phyloP scores from a whole-genome alignment of 2,888 invertebrate genomes.

The Calameuta idolon region DNA sequence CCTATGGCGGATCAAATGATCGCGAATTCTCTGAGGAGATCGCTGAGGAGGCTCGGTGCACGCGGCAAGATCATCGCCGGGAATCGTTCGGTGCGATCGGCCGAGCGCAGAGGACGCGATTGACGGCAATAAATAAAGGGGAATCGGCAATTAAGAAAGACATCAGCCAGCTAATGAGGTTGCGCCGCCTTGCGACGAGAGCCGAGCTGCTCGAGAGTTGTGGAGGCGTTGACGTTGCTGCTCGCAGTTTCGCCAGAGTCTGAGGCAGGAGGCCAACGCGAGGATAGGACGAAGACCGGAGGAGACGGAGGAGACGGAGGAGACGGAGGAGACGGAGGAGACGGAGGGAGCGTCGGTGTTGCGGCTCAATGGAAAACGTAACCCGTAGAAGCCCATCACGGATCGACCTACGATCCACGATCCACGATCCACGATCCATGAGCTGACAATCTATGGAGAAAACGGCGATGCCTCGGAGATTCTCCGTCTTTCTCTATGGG shows the following conservation, averaged over 20 bases:
- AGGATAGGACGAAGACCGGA: no score
- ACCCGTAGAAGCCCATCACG: constrained; percentile 5
- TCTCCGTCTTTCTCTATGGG: neutral
- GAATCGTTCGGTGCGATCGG: neutral
- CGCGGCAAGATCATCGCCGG: neutral
- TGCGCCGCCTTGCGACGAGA: constrained; percentile 40
- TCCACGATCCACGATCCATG: constrained; percentile 1
- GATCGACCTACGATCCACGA: constrained; percentile 7
- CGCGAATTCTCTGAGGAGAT: constrained; percentile 5
- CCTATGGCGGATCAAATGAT: neutral
- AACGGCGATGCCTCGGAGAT: constrained; percentile 15
- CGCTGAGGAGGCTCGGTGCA: neutral
- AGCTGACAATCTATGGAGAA: constrained; percentile 11
- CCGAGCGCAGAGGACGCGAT: constrained; percentile 45
- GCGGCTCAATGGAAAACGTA: neutral
- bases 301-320: neutral
- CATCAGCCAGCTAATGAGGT: constrained; percentile 63
- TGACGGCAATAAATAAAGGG: constrained; percentile 55
- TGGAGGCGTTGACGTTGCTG: neutral
- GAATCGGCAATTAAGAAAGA: constrained; percentile 61
- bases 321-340: neutral
- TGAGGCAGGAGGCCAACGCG: neutral
- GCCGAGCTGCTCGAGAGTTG: neutral
- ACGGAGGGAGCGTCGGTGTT: neutral
- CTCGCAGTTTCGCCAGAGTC: neutral